Evolutionary conservation across 64 coral and sea anemone genomes (phyloP), one percentile per base, ranked within the genome.

Genomic region (Pachyseris speciosa): DNA sequence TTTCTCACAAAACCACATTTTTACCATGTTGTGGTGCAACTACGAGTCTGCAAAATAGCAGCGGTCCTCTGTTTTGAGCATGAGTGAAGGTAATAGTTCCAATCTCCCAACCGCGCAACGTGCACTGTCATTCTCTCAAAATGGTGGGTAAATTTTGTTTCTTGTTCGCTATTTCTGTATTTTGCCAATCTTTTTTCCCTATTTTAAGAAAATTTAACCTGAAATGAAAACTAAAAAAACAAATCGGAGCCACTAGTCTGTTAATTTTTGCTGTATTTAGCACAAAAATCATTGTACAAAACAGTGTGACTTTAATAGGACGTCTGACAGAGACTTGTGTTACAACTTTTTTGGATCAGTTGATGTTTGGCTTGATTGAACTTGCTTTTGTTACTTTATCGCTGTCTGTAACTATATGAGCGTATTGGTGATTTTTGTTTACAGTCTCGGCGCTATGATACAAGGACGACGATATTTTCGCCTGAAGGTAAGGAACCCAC

Each of bases 381-480:
- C 25, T 2, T 37, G 31, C 57, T n/a, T 42, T 44, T 61, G 22
- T 26, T 9, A 15, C 42, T 20, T 51, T 38, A 16, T 88, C 0
- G 12, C 20, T 36, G 34, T n/a, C n/a, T 57, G 37, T 29, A 24
- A 15, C 15, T 3, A 67, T 16, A n/a, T 0, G 19, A 36, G 40
- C 24, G 42, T 36, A 60, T 66, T 15, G 16, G 7, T 96, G 28
- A 8, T 43, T 68, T 77, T 40, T 74, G 13, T 29, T 52, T 89
- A 22, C 32, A 96, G 95, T 95, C 96, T 67, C 93, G 96, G 45
- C 83, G 96, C 36, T 98, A 99, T 74, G 97, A 99, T 60, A 99
- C 93, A 67, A 84, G 97, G 48, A 99, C 97, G 47, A 99, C 97
- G 31, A 99, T 99, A 83, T 99, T 99, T 61, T 99, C 97, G 58